Evolutionary conservation across 2,888 invertebrate genomes (phyloP), one percentile per base, ranked within the genome.

Genomic region (Pterostichus niger): DNA sequence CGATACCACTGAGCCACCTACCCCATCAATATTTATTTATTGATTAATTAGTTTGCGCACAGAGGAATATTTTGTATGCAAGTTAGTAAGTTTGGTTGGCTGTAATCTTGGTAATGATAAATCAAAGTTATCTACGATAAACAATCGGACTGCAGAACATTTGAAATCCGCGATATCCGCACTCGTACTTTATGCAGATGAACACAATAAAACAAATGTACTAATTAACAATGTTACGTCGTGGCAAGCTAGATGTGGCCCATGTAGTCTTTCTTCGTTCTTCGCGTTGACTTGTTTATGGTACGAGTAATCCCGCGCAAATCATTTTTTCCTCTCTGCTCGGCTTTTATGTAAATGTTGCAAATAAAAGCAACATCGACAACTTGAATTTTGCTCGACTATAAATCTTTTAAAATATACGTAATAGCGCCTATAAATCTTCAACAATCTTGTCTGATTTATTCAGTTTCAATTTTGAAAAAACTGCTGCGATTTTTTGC

Each of bases 201-300:
- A 64, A 40, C n/a, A 64, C 35, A 64, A 64, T 64, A 64, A 64
- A 64, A 64, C 64, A 64, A 64, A 64, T 64, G n/a, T 40, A 64
- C 64, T 64, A 64, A 64, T 64, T 64, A 64, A 64, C 56, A 56
- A 56, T 56, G 17, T 56, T 56, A 56, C 13, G 64, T 64, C 33
- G 13, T 13, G 59, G 9, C 9, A 1, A 5, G 59, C 17, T 15
- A 17, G 15, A 4, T 56, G 56, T 15, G 15, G 56, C n/a, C 33
- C 33, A 33, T 15, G 64, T 35, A 54, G 54, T 15, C 64, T n/a
- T n/a, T n/a, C n/a, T n/a, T n/a, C n/a, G n/a, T n/a, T n/a, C n/a
- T n/a, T n/a, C n/a, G n/a, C n/a, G n/a, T n/a, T n/a, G n/a, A n/a
- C n/a, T 64, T 64, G 64, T 64, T 64, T 64, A 64, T 64, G 64